Evolutionary conservation across 2,797 vertebrate species (phyloP).

Genomic region (Platyrinchus mystaceus): DNA sequence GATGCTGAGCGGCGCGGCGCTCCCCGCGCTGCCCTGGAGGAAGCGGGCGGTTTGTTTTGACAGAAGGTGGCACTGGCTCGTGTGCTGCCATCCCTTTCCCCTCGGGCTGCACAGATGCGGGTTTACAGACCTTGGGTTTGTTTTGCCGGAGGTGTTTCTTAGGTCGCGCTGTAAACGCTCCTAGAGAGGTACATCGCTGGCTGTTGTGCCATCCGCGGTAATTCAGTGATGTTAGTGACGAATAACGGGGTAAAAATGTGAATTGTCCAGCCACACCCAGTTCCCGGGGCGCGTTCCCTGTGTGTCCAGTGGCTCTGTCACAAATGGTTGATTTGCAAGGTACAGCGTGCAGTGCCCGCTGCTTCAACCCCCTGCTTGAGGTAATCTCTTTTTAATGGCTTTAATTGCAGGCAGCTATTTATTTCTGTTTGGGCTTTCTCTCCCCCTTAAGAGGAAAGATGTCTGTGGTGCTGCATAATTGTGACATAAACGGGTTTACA

Average conservation of each 20-base stretch:
- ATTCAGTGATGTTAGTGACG: background rate
- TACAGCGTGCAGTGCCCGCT: fast-evolving
- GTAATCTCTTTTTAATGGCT: background rate
- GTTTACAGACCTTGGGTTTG: background rate
- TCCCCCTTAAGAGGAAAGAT: background rate
- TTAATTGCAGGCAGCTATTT: background rate
- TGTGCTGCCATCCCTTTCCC: background rate
- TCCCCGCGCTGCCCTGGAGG: background rate
- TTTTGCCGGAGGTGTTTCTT: background rate
- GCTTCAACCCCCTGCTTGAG: background rate
- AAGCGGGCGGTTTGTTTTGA: background rate
- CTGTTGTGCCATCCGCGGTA: background rate
- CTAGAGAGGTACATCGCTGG: fast-evolving
- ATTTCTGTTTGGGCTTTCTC: background rate
- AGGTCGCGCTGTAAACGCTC: fast-evolving
- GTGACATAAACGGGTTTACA: background rate
- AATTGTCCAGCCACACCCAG: constrained; percentile 72
- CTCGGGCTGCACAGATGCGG: fast-evolving
- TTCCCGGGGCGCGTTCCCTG: constrained; percentile 4
- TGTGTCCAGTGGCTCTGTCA: background rate
- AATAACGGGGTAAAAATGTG: background rate
- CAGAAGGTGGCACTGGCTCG: background rate
- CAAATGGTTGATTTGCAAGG: background rate
- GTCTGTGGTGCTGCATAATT: background rate
- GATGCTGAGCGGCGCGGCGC: background rate